Conservation (phyloP, 2,113 vertebrate species). For the Chelonoidis abingdonii region DNA sequence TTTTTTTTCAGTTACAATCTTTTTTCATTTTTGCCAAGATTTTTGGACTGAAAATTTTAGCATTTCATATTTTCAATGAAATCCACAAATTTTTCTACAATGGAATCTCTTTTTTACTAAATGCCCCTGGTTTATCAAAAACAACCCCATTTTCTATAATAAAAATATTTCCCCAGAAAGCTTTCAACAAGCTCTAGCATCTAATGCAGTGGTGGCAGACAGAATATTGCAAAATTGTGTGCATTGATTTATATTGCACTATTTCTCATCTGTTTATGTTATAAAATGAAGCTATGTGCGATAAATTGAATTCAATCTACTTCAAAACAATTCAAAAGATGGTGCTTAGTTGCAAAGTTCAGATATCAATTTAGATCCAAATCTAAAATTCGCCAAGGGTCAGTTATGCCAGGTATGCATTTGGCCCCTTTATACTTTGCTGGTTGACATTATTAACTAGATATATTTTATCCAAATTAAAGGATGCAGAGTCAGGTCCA, state of each 20-base stretch:
- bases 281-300: not conserved
- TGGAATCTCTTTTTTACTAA: not conserved
- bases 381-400: slow-evolving; percentile 24
- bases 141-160: not conserved
- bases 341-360: fast-evolving
- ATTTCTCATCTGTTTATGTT: not conserved
- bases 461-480: slow-evolving; percentile 11
- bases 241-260: not conserved
- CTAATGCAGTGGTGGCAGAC: not conserved
- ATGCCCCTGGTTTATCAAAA: not conserved
- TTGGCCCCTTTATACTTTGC: slow-evolving; percentile 2
- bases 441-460: slow-evolving; percentile 27
- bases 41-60: not conserved
- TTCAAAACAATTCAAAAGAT: not conserved
- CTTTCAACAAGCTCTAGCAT: not conserved
- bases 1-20: not conserved
- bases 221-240: not conserved
- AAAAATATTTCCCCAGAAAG: not conserved
- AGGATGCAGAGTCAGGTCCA: not conserved
- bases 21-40: not conserved
- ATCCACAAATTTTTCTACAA: not conserved
- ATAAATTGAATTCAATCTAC: not conserved
- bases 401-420: not conserved
- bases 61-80: not conserved
- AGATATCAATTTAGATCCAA: not conserved